Conservation (phyloP, 2,113 vertebrate species). For the Pedionomus torquatus region DNA sequence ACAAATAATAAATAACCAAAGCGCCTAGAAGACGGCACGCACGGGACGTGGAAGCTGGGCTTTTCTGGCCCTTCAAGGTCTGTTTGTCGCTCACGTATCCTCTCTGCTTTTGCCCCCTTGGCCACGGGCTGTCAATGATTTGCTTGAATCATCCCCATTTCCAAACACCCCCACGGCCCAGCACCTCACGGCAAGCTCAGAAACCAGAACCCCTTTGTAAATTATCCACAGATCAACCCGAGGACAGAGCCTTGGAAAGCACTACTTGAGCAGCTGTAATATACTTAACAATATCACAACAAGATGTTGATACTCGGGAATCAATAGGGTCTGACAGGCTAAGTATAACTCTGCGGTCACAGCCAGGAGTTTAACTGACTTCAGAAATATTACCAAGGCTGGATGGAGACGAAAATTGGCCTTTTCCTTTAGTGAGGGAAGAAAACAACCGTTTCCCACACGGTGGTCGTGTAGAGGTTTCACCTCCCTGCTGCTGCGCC, state of each 20-base stretch:
- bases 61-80: background rate
- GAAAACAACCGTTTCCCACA: background rate
- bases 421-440: background rate
- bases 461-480: background rate
- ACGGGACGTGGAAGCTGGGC: background rate
- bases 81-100: background rate
- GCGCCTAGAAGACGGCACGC: background rate
- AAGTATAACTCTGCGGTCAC: background rate
- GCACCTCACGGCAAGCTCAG: constrained; percentile 1
- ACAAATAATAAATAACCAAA: background rate
- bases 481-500: background rate
- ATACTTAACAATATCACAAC: background rate
- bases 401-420: background rate
- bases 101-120: background rate
- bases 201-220: constrained; percentile 34
- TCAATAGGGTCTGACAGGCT: constrained; percentile 46
- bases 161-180: background rate
- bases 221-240: constrained; percentile 47
- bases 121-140: background rate
- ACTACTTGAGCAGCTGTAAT: background rate
- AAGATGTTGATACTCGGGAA: constrained; percentile 25
- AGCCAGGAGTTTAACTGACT: constrained; percentile 23
- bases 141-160: constrained; percentile 10
- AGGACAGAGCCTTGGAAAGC: background rate
- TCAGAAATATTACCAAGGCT: background rate